These are phyloP conservation scores for Trimorus sp. DNA, from an alignment of 2,888 invertebrate genomes.

Conservation along the genomic window DNA sequence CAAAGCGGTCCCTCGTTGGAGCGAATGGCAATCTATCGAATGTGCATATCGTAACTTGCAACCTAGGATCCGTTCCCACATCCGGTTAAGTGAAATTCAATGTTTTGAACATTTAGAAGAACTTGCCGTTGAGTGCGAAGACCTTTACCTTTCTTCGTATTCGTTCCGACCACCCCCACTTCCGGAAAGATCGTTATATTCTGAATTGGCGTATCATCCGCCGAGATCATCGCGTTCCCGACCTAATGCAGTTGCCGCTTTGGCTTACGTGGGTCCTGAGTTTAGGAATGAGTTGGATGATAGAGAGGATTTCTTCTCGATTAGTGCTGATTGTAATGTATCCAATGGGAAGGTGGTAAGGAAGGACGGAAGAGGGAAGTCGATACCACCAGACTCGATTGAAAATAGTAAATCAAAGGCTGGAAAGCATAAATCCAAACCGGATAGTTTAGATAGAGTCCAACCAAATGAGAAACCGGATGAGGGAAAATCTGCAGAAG, in stretches of 20 bases:
- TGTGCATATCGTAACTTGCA: neutral
- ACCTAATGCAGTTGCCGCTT: neutral
- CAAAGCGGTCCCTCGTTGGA: neutral
- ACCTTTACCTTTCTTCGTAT: neutral
- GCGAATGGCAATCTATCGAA: neutral
- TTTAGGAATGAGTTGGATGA: too few species aligned
- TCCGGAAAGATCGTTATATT: slow-evolving; percentile 3
- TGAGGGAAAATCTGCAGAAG: too few species aligned
- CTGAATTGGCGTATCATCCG: slow-evolving; percentile 11
- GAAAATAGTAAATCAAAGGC: too few species aligned
- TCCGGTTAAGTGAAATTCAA: neutral
- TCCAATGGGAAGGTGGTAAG: too few species aligned
- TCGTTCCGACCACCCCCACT: neutral
- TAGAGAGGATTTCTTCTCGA: too few species aligned
- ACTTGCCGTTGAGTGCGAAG: neutral
- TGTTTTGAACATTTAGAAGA: slow-evolving; percentile 7
- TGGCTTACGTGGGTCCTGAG: too few species aligned
- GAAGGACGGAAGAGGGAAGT: too few species aligned
- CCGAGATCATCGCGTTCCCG: neutral
- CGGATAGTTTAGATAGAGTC: too few species aligned
- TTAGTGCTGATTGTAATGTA: too few species aligned
- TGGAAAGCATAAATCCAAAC: too few species aligned
- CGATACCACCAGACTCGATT: too few species aligned
- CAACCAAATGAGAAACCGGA: too few species aligned
- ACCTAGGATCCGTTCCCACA: neutral